Evolutionary conservation across 37 sponge, comb jelly and placozoan genomes (phyloP), one percentile per base, ranked within the genome.

Genomic region (Aphrocallistes beatrix): DNA sequence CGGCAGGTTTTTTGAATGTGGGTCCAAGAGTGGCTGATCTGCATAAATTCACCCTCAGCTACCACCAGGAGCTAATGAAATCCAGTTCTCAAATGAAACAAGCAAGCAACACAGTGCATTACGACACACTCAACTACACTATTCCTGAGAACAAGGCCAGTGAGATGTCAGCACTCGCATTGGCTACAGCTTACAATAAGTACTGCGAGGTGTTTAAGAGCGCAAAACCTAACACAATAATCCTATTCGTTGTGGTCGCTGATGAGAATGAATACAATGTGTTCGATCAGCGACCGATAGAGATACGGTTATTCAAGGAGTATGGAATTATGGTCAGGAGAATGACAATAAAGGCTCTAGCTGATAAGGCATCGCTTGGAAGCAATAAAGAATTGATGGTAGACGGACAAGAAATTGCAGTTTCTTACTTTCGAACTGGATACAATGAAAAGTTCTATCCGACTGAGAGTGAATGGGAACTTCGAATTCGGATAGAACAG

Each of bases 141-240:
- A 19, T 60, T 3, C 75, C 75, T 8, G 75, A 60, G 75, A 60
- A 60, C n/a, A 60, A 13, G 75, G 75, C 75, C 21, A 28, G 34
- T 13, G 75, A 60, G 75, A 25, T 60, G 75, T 60, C 75, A 60
- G 75, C 75, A 13, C 75, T 60, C 17, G 75, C 75, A 19, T 25
- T 60, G 75, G 75, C 75, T 60, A 60, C 75, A 60, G 75, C 75
- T 60, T 60, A 60, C n/a, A 60, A 60, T 30, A 60, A 60, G 34
- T 60, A 60, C 75, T 60, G 75, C 21, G 75, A 60, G 21, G 75
- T 60, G 25, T 60, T 25, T 60, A 60, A 60, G 3, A 28, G 32
- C 34, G 75, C 75, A 30, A 60, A 60, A 60, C n/a, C 75, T 13
- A 60, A 60, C 75, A 60, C 75, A 60, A 60, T 60, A 19, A 60